Conservation (phyloP, 2,113 vertebrate genomes). For the Scortum barcoo region DNA sequence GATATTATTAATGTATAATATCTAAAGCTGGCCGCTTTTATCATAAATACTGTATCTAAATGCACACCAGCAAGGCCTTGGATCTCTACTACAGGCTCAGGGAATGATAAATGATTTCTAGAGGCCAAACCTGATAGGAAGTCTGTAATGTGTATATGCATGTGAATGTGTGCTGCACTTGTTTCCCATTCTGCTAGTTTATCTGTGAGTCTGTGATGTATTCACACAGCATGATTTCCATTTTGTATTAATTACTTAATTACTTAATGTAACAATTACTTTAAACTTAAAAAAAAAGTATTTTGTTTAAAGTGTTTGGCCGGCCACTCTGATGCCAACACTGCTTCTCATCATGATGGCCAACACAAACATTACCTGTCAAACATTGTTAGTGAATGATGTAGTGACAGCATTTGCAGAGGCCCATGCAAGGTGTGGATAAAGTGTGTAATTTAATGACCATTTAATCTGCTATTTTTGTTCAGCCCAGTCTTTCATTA, state of each 20-base stretch:
- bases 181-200: not conserved
- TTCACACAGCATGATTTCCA: not conserved
- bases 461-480: constrained; percentile 1
- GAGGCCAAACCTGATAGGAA: constrained; percentile 24
- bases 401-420: constrained; percentile 1
- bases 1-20: constrained; percentile 36
- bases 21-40: not conserved
- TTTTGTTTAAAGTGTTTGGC: not conserved
- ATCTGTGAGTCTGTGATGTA: not conserved
- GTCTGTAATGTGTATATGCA: not conserved
- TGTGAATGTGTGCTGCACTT: not conserved
- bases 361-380: not conserved
- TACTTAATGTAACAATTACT: not conserved
- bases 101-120: constrained; percentile 40
- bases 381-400: not conserved
- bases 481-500: not conserved
- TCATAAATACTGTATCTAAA: constrained; percentile 9
- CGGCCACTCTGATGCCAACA: not conserved
- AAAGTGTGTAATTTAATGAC: constrained; percentile 16
- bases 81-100: not conserved
- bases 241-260: no score
- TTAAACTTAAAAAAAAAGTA: not conserved
- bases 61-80: not conserved
- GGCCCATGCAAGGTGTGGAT: not conserved
- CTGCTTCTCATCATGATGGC: not conserved